Base-by-base conservation (phyloP, 2,888 invertebrate genomes). In the Diplolepis rosae region DNA sequence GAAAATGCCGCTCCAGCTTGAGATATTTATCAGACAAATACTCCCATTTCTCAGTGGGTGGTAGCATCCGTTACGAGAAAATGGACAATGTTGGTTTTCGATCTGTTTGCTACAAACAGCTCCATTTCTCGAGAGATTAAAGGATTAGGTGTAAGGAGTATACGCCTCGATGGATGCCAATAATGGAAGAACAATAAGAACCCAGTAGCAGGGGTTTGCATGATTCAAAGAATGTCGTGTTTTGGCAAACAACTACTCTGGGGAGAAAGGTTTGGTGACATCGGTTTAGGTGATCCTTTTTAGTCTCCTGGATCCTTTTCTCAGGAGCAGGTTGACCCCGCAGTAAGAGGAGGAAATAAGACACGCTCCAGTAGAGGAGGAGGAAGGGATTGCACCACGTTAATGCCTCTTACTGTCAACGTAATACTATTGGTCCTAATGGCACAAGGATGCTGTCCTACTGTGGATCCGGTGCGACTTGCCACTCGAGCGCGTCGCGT, bases 31-130 rank as follows among this genome's bases (percentile, higher is more conserved):
- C 66, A 66, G 30, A 32, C 30, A 32, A 30, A 7, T 66, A 13
- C 18, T 32, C 13, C 13, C 30, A 6, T 2, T 24, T 28, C 24
- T n/a, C 65, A n/a, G 65, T 65, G 27, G 48, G 65, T 11, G 45
- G 32, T 32, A 9, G 51, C 30, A 32, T 66, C 22, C n/a, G 48
- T 66, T 51, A 15, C 42, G 18, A 52, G 65, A 65, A 24, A 27
- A 35, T 69, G 69, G 65, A 69, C 42, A 51, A 51, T 65, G 27
- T 54, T 28, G 48, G 18, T 56, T 68, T 61, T 51, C 69, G 79
- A 82, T 82, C 81, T 83, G 82, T 85, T 85, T 85, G 83, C 82
- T 81, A 83, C 84, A 85, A 87, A 85, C 86, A 84, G 84, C 85
- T 87, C 86, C 82, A 84, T 87, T 86, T 87, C 86, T 68, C 54